These are phyloP conservation scores for Tylochromis polylepis DNA, from an alignment of 2,113 vertebrate genomes.

Conservation along the genomic window DNA sequence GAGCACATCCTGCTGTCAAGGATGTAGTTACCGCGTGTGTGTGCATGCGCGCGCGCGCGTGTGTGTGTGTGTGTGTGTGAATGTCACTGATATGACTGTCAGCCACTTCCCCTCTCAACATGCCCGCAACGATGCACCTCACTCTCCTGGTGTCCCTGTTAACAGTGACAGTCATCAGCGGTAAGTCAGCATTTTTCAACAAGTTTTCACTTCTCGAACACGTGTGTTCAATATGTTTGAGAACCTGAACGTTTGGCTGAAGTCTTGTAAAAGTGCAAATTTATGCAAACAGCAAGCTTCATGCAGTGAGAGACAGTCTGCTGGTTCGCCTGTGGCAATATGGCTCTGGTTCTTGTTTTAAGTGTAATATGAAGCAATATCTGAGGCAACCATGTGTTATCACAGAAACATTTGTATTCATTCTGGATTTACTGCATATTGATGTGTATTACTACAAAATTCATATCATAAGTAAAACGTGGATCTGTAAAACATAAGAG, in stretches of 20 bases:
- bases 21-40: slow-evolving; percentile 36
- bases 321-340: neutral
- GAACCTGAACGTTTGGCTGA: neutral
- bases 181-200: slow-evolving; percentile 42
- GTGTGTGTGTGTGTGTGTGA: neutral
- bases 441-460: neutral
- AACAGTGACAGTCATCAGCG: neutral
- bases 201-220: neutral
- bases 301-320: neutral
- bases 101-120: slow-evolving; percentile 28
- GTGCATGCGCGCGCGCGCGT: neutral
- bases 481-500: neutral
- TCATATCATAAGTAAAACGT: neutral
- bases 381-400: neutral
- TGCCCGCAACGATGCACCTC: slow-evolving; percentile 31
- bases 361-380: neutral
- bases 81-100: neutral
- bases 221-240: neutral
- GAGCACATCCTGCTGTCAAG: slow-evolving; percentile 67
- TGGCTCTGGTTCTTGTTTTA: neutral
- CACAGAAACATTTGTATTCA: neutral
- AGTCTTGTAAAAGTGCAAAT: slow-evolving; percentile 21
- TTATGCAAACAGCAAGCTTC: slow-evolving; percentile 23
- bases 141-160: slow-evolving; percentile 22
- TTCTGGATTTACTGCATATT: neutral